These are phyloP conservation scores for Carassius gibelio DNA, from an alignment of 2,113 vertebrate genomes.

Conservation along the genomic window DNA sequence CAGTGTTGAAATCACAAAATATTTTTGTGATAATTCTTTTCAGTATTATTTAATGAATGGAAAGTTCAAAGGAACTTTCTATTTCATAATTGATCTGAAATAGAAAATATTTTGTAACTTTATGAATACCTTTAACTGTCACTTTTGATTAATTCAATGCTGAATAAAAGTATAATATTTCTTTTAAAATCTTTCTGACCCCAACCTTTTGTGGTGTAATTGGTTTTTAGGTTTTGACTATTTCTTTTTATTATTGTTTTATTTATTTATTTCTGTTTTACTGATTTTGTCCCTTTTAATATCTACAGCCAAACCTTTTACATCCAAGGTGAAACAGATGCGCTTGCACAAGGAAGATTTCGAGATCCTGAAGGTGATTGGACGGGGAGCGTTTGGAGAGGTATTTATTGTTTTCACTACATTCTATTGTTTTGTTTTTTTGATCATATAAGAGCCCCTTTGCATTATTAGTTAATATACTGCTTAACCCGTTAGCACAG, in stretches of 20 bases:
- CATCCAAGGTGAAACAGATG: conserved; percentile 98
- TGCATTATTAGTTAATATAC: not conserved
- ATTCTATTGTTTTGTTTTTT: not conserved
- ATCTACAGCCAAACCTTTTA: conserved; percentile 93
- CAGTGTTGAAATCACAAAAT: too few species aligned
- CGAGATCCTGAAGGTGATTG: conserved; percentile 99
- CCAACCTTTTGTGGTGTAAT: not conserved
- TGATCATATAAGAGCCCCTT: not conserved
- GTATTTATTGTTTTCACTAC: conserved; percentile 70
- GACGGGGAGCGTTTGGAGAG: conserved; percentile 98
- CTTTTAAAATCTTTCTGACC: not conserved
- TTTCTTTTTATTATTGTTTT: not conserved
- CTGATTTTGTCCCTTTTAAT: conserved; percentile 15
- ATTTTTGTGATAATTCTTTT: too few species aligned
- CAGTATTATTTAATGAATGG: too few species aligned
- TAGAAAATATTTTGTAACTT: too few species aligned
- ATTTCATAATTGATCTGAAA: too few species aligned
- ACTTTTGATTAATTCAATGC: not conserved
- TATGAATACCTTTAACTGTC: too few species aligned
- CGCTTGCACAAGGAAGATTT: conserved; percentile 97
- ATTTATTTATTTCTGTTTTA: not conserved
- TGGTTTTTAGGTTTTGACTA: not conserved
- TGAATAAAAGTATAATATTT: not conserved
- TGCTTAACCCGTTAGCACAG: not conserved
- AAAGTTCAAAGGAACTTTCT: not conserved